Evolutionary conservation across 2,888 invertebrate species (phyloP).

Genomic region (Thecophora atra): DNA sequence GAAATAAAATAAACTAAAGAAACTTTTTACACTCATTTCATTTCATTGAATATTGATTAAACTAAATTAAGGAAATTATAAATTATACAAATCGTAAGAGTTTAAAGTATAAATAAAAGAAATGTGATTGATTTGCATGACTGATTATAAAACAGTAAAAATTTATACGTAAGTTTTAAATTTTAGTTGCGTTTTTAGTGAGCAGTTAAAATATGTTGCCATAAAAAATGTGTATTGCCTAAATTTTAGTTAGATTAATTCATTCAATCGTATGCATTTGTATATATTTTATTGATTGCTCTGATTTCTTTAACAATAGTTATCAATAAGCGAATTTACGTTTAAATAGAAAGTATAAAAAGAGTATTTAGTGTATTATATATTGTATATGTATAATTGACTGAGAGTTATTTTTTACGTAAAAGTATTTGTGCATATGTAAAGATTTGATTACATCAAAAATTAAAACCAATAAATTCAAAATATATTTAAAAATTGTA

Average conservation of each 20-base stretch:
- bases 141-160: slow-evolving; percentile 55
- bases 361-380: slow-evolving; percentile 37
- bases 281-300: slow-evolving; percentile 18
- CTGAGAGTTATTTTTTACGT: slow-evolving; percentile 54
- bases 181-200: neutral
- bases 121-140: slow-evolving; percentile 60
- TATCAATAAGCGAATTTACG: slow-evolving; percentile 27
- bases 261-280: too few relatives aligned
- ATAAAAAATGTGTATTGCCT: slow-evolving; percentile 18
- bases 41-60: slow-evolving; percentile 10
- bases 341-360: slow-evolving; percentile 23
- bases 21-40: slow-evolving; percentile 15
- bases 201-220: neutral
- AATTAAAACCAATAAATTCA: too few relatives aligned
- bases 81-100: slow-evolving; percentile 33
- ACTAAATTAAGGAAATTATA: slow-evolving; percentile 30
- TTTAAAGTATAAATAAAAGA: slow-evolving; percentile 42
- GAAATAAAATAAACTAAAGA: neutral
- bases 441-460: neutral
- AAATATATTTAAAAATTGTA: too few relatives aligned
- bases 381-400: too few relatives aligned
- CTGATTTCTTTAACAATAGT: slow-evolving; percentile 12
- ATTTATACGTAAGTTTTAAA: slow-evolving; percentile 44
- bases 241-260: slow-evolving; percentile 3
- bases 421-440: neutral